These are phyloP conservation scores for Musca vetustissima DNA, from an alignment of 1,140 invertebrate species.

Conservation along the genomic window DNA sequence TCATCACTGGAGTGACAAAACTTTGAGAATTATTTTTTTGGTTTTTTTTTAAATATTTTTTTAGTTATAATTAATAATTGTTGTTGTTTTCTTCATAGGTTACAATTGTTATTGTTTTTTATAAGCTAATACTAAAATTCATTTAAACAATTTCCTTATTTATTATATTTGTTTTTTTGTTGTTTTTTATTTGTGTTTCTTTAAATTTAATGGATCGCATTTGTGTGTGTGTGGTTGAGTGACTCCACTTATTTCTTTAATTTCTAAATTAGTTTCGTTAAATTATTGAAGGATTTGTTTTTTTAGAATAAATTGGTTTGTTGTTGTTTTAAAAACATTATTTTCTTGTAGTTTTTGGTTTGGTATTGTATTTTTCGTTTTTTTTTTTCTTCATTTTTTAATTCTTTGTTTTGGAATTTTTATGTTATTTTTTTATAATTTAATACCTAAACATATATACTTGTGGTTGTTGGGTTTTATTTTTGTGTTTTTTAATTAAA, in stretches of 20 bases:
- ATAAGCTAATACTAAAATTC: slow-evolving; percentile 12
- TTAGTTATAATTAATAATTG: not conserved
- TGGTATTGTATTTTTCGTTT: not conserved
- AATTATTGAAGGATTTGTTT: not conserved
- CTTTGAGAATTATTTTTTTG: slow-evolving; percentile 9
- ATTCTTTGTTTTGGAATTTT: slow-evolving; percentile 4
- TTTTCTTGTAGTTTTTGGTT: not conserved
- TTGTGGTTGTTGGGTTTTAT: slow-evolving; percentile 12
- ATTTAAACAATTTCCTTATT: not conserved
- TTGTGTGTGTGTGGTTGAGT: no score
- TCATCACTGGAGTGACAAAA: not conserved
- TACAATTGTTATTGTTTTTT: slow-evolving; percentile 9
- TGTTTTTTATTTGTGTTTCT: no score
- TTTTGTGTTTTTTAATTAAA: slow-evolving; percentile 1
- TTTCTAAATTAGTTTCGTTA: no score
- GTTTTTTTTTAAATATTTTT: slow-evolving; percentile 4
- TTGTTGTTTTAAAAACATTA: slow-evolving; percentile 20
- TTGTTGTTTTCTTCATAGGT: not conserved
- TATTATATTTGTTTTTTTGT: no score
- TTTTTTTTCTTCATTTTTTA: not conserved
- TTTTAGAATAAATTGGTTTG: slow-evolving; percentile 16
- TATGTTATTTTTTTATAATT: no score
- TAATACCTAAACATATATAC: not conserved
- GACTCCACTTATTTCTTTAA: no score
- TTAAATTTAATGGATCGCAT: no score